phyloP scores from a whole-genome alignment of 2,797 vertebrate genomes.

The Psittacula derbiana region DNA sequence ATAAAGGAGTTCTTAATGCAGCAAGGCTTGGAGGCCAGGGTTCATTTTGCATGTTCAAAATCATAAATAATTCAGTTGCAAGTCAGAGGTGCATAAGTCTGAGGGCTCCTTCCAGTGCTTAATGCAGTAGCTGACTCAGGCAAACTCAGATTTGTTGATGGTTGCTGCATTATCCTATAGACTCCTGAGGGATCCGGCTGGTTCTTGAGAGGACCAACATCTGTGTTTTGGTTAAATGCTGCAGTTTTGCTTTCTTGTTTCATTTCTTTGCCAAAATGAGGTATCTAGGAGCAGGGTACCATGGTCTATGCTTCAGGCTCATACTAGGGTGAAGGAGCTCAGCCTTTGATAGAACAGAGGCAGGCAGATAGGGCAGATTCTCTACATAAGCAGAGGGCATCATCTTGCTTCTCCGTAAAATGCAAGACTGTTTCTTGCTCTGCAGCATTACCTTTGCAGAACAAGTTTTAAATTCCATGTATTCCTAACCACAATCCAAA shows the following conservation, averaged over 20 bases:
- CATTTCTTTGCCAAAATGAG: neutral
- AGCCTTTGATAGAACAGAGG: neutral
- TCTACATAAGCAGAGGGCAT: neutral
- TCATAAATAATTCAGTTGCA: slow-evolving; percentile 2
- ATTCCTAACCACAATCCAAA: neutral
- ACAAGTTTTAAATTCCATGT: neutral
- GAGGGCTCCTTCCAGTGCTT: neutral
- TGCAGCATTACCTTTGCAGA: neutral
- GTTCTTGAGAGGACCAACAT: neutral
- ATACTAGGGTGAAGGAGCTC: neutral
- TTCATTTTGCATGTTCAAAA: neutral
- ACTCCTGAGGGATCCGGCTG: neutral
- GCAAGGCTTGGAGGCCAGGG: neutral
- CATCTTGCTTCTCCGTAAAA: neutral
- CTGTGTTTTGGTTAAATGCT: neutral
- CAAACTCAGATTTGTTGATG: neutral
- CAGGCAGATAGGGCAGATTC: neutral
- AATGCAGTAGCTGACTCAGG: neutral
- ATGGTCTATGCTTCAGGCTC: neutral
- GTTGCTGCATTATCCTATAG: neutral
- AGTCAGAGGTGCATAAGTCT: neutral
- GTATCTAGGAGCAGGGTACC: neutral
- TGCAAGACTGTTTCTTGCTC: neutral
- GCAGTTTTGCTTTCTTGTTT: neutral
- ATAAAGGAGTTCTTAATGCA: neutral